Conservation (phyloP, 2,888 invertebrate genomes). For the Microctonus hyperodae region DNA sequence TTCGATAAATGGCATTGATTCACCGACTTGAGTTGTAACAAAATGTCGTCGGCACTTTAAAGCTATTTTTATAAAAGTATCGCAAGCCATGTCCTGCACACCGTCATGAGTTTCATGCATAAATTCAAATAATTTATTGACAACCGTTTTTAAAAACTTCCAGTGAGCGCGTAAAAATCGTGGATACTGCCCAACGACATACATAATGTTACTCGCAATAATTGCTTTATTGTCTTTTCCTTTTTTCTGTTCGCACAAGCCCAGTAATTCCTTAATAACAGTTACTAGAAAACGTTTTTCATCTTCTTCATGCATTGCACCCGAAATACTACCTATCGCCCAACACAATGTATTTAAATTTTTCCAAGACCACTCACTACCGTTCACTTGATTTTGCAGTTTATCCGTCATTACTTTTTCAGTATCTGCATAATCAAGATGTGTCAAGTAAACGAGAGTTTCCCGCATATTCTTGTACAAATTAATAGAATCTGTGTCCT, state of each 20-base stretch:
- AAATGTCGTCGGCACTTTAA: slow-evolving; percentile 98
- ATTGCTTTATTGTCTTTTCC: slow-evolving; percentile 99
- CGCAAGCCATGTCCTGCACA: slow-evolving; percentile 99
- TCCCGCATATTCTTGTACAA: slow-evolving; percentile 99
- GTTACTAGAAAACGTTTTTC: slow-evolving; percentile 98
- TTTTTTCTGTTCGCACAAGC: slow-evolving; percentile 97
- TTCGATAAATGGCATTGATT: slow-evolving; percentile 97
- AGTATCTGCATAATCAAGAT: slow-evolving; percentile 97
- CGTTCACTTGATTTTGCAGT: slow-evolving; percentile 97
- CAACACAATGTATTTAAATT: slow-evolving; percentile 98
- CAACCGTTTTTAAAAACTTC: slow-evolving; percentile 99
- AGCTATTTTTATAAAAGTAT: slow-evolving; percentile 99
- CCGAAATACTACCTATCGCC: slow-evolving; percentile 99
- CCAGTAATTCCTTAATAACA: slow-evolving; percentile 97
- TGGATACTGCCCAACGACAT: slow-evolving; percentile 99
- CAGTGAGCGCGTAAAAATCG: slow-evolving; percentile 98
- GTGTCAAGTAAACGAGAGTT: slow-evolving; percentile 96
- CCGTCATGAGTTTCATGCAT: slow-evolving; percentile 99
- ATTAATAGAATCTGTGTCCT: slow-evolving; percentile 99
- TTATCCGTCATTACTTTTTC: slow-evolving; percentile 99
- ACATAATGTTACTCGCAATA: slow-evolving; percentile 99
- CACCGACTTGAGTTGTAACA: slow-evolving; percentile 94
- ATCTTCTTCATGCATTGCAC: slow-evolving; percentile 99
- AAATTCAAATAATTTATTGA: slow-evolving; percentile 99
- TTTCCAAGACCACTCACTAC: slow-evolving; percentile 99